These are phyloP conservation scores for Pandemis cinnamomeana DNA, from an alignment of 2,888 invertebrate species.

Conservation along the genomic window DNA sequence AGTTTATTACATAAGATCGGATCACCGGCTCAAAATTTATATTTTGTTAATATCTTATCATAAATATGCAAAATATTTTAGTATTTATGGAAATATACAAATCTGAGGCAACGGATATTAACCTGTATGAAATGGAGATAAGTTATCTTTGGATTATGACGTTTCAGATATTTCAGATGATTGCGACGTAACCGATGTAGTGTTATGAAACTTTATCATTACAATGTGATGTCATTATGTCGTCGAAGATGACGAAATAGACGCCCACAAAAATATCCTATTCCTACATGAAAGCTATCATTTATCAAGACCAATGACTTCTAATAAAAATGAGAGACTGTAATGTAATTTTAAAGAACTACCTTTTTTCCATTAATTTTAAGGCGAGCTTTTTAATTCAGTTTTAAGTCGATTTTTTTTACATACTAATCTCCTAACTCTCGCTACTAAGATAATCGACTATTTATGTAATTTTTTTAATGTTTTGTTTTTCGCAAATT, in stretches of 20 bases:
- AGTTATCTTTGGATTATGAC: neutral
- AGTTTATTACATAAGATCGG: neutral
- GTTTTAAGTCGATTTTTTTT: no score
- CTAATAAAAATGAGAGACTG: no score
- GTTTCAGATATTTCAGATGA: neutral
- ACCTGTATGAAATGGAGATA: neutral
- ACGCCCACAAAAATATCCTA: neutral
- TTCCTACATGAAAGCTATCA: neutral
- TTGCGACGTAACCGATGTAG: neutral
- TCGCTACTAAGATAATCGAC: no score
- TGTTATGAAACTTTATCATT: neutral
- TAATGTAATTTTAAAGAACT: no score
- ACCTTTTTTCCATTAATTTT: no score
- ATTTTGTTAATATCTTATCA: neutral
- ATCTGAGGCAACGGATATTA: neutral
- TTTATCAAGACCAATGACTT: no score
- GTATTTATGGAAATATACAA: neutral
- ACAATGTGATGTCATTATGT: neutral
- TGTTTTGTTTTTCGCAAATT: no score
- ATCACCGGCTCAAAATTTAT: neutral
- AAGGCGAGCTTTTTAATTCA: no score
- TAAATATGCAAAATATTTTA: conserved; percentile 5
- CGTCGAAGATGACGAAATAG: neutral
- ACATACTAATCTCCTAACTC: no score
- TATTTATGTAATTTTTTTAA: no score